These are phyloP conservation scores for Ictalurus furcatus DNA, from an alignment of 2,113 vertebrate genomes.

Conservation along the genomic window DNA sequence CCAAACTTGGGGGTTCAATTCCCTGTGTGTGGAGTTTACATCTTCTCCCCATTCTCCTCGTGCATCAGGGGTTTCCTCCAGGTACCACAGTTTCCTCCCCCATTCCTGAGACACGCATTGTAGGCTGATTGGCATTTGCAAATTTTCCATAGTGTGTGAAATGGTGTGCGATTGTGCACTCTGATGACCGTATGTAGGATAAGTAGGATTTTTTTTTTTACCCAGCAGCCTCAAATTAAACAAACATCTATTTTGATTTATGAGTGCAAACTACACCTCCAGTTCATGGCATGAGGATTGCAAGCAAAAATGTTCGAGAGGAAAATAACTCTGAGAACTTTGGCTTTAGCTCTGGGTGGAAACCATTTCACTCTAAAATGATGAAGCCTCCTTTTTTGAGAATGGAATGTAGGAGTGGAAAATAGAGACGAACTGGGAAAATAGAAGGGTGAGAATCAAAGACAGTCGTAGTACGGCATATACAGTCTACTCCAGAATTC, in stretches of 20 bases:
- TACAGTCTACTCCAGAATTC: neutral
- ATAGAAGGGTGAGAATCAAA: neutral
- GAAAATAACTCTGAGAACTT: neutral
- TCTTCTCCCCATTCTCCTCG: too few relatives aligned
- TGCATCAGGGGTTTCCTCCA: too few relatives aligned
- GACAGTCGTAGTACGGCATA: neutral
- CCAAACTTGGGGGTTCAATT: too few relatives aligned
- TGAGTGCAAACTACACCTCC: neutral
- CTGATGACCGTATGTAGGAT: too few relatives aligned
- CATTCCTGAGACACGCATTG: too few relatives aligned
- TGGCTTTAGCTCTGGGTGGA: neutral
- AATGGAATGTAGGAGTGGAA: constrained; percentile 11
- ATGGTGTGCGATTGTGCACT: too few relatives aligned
- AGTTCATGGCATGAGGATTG: neutral
- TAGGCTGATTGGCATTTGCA: too few relatives aligned
- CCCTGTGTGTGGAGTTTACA: too few relatives aligned
- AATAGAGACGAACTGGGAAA: neutral
- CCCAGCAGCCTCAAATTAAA: neutral
- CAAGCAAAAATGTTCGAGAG: neutral
- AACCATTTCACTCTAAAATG: neutral
- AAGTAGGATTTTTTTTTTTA: neutral
- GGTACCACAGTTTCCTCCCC: too few relatives aligned
- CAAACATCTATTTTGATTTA: neutral
- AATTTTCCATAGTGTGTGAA: too few relatives aligned
- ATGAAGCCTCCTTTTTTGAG: neutral